Evolutionary conservation across 2,113 vertebrate genomes (phyloP), one percentile per base, ranked within the genome.

Genomic region (Heliornis fulica): DNA sequence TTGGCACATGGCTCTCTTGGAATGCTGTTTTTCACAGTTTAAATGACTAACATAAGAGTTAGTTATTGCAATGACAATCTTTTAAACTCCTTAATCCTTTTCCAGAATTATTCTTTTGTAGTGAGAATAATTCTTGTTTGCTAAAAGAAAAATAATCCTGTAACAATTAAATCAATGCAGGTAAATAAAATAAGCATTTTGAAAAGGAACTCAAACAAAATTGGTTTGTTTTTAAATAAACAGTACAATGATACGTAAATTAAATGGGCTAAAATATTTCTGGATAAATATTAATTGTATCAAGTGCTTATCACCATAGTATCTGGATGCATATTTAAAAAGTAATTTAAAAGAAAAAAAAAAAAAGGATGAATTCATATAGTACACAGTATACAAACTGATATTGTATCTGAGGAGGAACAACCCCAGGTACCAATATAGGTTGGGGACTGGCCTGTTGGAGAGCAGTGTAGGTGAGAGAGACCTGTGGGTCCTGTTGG

Each of bases 1-100:
- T 72, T 48, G 36, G 23, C 18, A 31, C 0, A 0, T 10, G 2
- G 41, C 16, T 61, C 51, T 28, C 6, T 53, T 74, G 25, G 9
- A 46, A 8, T 26, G 20, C 2, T 65, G 13, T 31, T 91, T 76
- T 38, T 59, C 38, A 57, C 7, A 51, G 13, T 13, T 68, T 68
- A 40, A 64, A 36, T 25, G 4, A 40, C 28, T 61, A 70, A 57
- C 0, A 1, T 32, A 45, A 45, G 65, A 32, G 10, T 18, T 38
- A 81, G 10, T 10, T 74, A 10, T 41, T 70, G 21, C 13, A 74
- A 50, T 5, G 69, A 19, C 9, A 32, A 2, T 29, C 46, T 64
- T 77, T 63, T 32, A 40, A 74, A 34, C 80, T 72, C 10, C 12
- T 14, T 26, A 46, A 23, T 40, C 0, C 9, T 54, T 81, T 65